phyloP scores from a whole-genome alignment of 2,797 vertebrate species.

The Girardinus metallicus region DNA sequence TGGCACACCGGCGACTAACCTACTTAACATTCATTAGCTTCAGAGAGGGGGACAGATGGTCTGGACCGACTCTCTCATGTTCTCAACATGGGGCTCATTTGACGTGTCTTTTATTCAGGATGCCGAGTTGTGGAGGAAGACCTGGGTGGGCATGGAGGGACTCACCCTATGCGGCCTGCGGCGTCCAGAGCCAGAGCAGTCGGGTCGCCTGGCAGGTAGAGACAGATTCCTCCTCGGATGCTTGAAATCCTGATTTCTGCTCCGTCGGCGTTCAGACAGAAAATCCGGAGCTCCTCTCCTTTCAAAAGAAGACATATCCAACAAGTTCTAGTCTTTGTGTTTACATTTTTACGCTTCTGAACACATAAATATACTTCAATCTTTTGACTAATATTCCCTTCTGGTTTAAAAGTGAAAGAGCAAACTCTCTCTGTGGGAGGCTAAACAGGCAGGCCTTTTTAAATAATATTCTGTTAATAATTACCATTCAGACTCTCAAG shows the following conservation, averaged over 20 bases:
- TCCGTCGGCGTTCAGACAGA: conserved; percentile 28
- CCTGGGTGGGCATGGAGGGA: conserved; percentile 60
- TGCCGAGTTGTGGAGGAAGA: conserved; percentile 49
- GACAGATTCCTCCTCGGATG: conserved; percentile 30
- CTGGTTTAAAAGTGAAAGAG: conserved; percentile 4
- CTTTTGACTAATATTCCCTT: neutral
- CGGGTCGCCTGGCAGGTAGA: conserved; percentile 45
- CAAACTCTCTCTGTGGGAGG: conserved; percentile 58
- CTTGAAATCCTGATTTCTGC: conserved; percentile 44
- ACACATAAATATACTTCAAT: neutral
- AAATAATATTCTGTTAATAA: conserved; percentile 79
- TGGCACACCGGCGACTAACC: conserved; percentile 86
- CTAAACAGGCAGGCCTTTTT: conserved; percentile 34
- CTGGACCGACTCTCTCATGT: conserved; percentile 70
- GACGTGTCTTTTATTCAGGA: conserved; percentile 71
- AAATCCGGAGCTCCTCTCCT: conserved; percentile 28
- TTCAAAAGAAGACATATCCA: conserved; percentile 49
- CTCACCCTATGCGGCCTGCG: conserved; percentile 66
- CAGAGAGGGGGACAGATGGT: conserved; percentile 87
- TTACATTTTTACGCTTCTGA: conserved; percentile 11
- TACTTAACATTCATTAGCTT: conserved; percentile 91
- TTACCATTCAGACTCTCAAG: conserved; percentile 63
- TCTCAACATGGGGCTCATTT: conserved; percentile 75
- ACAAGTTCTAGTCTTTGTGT: neutral
- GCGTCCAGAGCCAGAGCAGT: conserved; percentile 38